Percentiles rank a stretch among this genome's conserved stretches.
Conservation (phyloP, 2,797 vertebrate genomes). For the Propithecus deckenii region DNA sequence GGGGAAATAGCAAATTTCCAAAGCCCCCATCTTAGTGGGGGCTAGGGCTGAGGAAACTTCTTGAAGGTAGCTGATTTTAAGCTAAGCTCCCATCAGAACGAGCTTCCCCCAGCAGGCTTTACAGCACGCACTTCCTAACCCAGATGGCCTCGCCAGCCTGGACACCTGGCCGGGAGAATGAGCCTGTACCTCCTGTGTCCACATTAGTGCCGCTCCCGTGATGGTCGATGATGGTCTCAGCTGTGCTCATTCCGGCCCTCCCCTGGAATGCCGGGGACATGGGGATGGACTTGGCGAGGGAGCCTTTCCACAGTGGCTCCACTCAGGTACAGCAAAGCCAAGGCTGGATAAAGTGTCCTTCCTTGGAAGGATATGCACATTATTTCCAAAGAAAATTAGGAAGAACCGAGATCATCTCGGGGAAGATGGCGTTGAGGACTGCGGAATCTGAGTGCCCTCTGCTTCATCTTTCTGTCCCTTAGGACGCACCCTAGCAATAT, state of each 20-base stretch:
- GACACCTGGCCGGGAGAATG: not conserved
- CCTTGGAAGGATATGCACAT: too few species aligned
- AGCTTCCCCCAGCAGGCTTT: not conserved
- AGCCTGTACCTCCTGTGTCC: not conserved
- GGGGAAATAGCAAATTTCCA: not conserved
- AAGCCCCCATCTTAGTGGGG: not conserved
- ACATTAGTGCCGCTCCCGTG: not conserved
- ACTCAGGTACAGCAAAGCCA: not conserved
- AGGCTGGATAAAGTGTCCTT: not conserved
- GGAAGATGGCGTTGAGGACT: too few species aligned
- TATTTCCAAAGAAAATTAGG: not conserved
- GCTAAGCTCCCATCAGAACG: not conserved
- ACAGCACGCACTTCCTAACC: not conserved
- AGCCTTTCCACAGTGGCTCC: not conserved
- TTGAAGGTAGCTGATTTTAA: not conserved
- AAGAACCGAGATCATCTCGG: not conserved
- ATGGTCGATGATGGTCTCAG: not conserved
- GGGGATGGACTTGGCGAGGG: not conserved
- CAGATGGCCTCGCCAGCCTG: constrained; percentile 43
- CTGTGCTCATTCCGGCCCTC: not conserved
- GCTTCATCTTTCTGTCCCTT: not conserved
- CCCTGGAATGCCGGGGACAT: not conserved
- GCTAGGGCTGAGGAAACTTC: not conserved
- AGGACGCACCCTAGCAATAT: not conserved
- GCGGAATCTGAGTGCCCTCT: not conserved